Evolutionary conservation across 2,888 invertebrate genomes (phyloP), one percentile per base, ranked within the genome.

Genomic region (Syrphus vitripennis): DNA sequence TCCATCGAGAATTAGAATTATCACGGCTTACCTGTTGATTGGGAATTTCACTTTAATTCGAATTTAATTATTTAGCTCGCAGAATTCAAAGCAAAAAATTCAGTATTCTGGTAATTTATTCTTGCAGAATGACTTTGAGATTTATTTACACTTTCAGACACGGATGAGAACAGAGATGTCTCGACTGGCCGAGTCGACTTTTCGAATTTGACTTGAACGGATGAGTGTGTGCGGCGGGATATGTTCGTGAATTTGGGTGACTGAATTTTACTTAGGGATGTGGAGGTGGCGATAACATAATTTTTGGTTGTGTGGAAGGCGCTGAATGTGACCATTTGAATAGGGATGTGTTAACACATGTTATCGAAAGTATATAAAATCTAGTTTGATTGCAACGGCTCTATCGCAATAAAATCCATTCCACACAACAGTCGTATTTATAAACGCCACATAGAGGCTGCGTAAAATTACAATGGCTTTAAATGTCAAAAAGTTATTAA

Each of bases 81-180:
- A 70, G 31, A 31, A 65, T 65, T 65, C 6, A 45, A 65, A 7
- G 29, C 45, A 19, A 65, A 45, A 19, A 48, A 24, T 24, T 59
- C 34, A 50, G 48, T 21, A 83, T 79, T 71, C 34, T 37, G 31
- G 26, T 72, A 81, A 76, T 76, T 76, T 69, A 55, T 53, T 55
- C 55, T 55, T 75, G 42, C 79, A 74, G 57, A 77, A 74, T 83
- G 78, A 78, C 69, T 75, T 59, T 69, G 42, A 59, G 72, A 76
- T 65, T 84, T 84, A 84, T 84, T 84, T 84, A 84, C 81, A 81
- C 79, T 72, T 59, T 57, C 48, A 61, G 19, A 69, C 65, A 59
- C 45, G 50, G 74, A n/a, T n/a, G n/a, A 72, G 67, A 19, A 84
- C 84, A 84, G 84, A 84, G 81, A 84, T 84, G 84, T 76, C 76